These are phyloP conservation scores for Tribolium freemani DNA, from an alignment of 2,888 invertebrate genomes.

Conservation along the genomic window DNA sequence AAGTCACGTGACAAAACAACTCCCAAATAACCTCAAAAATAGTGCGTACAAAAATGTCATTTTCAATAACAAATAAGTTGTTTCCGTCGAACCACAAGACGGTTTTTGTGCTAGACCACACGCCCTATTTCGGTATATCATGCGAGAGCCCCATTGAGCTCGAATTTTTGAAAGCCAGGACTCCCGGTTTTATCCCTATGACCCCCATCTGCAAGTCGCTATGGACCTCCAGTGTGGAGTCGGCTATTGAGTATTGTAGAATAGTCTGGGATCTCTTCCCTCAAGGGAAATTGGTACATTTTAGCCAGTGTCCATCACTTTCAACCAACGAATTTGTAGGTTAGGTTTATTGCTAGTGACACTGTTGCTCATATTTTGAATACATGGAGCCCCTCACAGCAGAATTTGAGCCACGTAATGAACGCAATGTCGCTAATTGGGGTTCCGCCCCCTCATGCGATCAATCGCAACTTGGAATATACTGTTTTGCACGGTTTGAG, in stretches of 20 bases:
- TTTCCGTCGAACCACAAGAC: slow-evolving; percentile 92
- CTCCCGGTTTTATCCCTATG: slow-evolving; percentile 80
- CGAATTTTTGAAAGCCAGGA: slow-evolving; percentile 81
- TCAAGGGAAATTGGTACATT: slow-evolving; percentile 82
- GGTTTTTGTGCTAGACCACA: slow-evolving; percentile 94
- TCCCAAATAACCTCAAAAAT: slow-evolving; percentile 14
- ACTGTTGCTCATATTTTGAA: slow-evolving; percentile 88
- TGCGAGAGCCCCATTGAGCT: slow-evolving; percentile 88
- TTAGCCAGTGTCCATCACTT: not conserved
- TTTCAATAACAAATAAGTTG: slow-evolving; percentile 66
- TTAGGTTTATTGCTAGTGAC: slow-evolving; percentile 90
- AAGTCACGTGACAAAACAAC: slow-evolving; percentile 2
- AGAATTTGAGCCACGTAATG: slow-evolving; percentile 88
- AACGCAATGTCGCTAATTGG: slow-evolving; percentile 88
- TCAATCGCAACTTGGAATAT: slow-evolving; percentile 73
- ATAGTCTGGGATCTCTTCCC: slow-evolving; percentile 99
- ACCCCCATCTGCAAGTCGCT: slow-evolving; percentile 91
- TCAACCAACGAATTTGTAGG: slow-evolving; percentile 67
- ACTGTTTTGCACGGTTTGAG: slow-evolving; percentile 87
- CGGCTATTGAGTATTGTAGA: slow-evolving; percentile 95
- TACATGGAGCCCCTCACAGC: slow-evolving; percentile 86
- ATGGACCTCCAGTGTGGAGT: slow-evolving; percentile 97
- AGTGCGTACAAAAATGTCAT: slow-evolving; percentile 40
- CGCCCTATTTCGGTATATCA: slow-evolving; percentile 90
- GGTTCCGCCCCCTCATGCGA: slow-evolving; percentile 74